phyloP scores from a whole-genome alignment of 2,113 vertebrate species.

The Bufo bufo region DNA sequence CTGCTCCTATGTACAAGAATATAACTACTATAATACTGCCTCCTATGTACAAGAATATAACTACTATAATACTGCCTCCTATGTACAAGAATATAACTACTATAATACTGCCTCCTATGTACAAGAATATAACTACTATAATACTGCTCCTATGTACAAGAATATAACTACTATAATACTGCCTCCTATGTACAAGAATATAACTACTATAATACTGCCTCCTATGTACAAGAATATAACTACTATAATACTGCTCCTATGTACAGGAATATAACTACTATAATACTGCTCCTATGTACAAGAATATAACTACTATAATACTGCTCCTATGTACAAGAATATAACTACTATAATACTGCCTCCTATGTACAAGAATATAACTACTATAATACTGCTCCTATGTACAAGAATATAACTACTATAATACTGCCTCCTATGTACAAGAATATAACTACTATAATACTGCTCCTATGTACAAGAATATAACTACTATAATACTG shows the following conservation, averaged over 20 bases:
- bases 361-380: background rate
- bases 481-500: slow-evolving; percentile 3
- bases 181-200: background rate
- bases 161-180: slow-evolving; percentile 14
- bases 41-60: too few relatives aligned
- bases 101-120: background rate
- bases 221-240: slow-evolving; percentile 1
- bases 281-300: background rate
- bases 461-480: background rate
- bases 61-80: background rate
- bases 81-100: background rate
- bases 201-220: background rate
- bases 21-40: background rate
- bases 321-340: background rate
- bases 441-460: slow-evolving; percentile 6
- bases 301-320: slow-evolving; percentile 3
- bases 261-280: slow-evolving; percentile 1
- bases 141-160: background rate
- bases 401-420: background rate
- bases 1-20: background rate
- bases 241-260: background rate
- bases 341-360: slow-evolving; percentile 6
- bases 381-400: background rate
- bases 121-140: slow-evolving; percentile 14
- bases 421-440: background rate